Percentiles rank a stretch among this genome's conserved stretches.
phyloP scores from a whole-genome alignment of 2,797 vertebrate species.

The Neomorphus geoffroyi region DNA sequence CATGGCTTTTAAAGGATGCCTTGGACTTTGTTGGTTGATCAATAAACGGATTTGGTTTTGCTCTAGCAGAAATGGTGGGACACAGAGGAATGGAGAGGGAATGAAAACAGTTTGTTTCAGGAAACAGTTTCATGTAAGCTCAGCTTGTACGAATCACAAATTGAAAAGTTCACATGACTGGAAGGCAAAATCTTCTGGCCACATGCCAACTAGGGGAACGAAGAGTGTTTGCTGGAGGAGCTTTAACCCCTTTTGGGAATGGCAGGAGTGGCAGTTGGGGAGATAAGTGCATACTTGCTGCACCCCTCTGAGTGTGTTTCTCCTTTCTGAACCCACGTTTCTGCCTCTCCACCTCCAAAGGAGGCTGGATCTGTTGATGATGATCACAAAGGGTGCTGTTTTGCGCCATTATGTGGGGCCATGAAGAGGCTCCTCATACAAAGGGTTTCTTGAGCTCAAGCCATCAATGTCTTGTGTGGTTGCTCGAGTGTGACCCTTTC shows the following conservation, averaged over 20 bases:
- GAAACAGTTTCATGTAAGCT: conserved; percentile 55
- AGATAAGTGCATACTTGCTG: neutral
- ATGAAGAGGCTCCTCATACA: rapidly evolving
- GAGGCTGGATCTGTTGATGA: neutral
- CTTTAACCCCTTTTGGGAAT: neutral
- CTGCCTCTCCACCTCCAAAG: neutral
- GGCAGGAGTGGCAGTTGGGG: neutral
- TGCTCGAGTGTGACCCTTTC: neutral
- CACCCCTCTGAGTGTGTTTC: neutral
- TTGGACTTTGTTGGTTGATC: neutral
- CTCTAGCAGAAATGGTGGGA: neutral
- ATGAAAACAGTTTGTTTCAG: conserved; percentile 9
- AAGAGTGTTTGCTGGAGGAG: conserved; percentile 13
- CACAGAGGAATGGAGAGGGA: neutral
- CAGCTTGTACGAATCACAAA: conserved; percentile 48
- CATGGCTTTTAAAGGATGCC: neutral
- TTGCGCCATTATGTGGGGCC: neutral
- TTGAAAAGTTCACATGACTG: conserved; percentile 44
- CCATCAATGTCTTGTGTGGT: neutral
- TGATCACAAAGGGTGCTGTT: neutral
- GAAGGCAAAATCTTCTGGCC: conserved; percentile 50
- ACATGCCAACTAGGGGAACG: neutral
- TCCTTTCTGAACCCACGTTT: neutral
- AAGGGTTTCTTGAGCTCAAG: neutral
- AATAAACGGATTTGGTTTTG: neutral